These are phyloP conservation scores for Diarsia dahlii DNA, from an alignment of 2,888 invertebrate species.

Conservation along the genomic window DNA sequence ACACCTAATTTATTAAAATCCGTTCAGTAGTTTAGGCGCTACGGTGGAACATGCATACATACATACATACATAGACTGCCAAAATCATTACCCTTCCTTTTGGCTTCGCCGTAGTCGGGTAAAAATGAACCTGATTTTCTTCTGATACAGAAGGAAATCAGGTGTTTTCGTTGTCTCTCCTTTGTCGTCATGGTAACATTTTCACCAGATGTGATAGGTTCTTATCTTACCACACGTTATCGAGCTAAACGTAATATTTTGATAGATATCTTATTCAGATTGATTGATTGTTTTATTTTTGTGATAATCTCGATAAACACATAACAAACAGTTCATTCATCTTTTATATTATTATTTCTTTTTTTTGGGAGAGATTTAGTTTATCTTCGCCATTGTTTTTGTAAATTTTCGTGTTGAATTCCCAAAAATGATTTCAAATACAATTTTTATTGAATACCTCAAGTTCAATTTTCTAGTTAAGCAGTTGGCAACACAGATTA, in stretches of 20 bases:
- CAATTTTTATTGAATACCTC: background rate
- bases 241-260: background rate
- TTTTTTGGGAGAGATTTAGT: background rate
- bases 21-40: no score
- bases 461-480: background rate
- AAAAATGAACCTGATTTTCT: no score
- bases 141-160: background rate
- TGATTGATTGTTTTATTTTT: constrained; percentile 35
- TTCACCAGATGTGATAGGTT: background rate
- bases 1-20: no score
- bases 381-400: background rate
- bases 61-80: no score
- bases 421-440: no score
- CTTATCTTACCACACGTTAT: background rate
- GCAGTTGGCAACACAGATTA: background rate
- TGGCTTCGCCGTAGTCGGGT: no score
- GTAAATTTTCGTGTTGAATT: background rate
- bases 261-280: constrained; percentile 6
- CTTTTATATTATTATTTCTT: background rate
- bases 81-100: no score
- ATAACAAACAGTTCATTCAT: background rate
- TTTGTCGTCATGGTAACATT: constrained; percentile 2
- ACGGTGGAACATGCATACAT: no score
- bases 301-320: background rate
- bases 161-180: background rate